These are phyloP conservation scores for Epinotia brunnichana DNA, from an alignment of 2,888 invertebrate species.

Conservation along the genomic window DNA sequence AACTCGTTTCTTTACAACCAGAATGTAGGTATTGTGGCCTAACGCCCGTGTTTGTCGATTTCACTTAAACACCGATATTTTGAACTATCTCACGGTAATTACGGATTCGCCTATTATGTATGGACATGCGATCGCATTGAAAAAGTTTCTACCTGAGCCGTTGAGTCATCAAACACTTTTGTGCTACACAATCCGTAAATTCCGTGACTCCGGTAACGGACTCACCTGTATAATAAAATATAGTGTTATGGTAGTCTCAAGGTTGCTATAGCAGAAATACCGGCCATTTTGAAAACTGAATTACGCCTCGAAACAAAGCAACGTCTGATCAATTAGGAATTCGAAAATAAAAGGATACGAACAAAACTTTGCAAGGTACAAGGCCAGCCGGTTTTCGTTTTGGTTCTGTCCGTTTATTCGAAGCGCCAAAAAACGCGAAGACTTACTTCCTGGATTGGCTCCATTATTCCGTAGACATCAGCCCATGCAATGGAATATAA, in stretches of 20 bases:
- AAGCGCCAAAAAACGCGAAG: constrained; percentile 47
- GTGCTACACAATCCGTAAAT: constrained; percentile 60
- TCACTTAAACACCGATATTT: constrained; percentile 41
- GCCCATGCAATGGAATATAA: background rate
- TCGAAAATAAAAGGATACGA: constrained; percentile 51
- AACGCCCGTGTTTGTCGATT: constrained; percentile 39
- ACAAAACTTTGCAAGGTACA: constrained; percentile 50
- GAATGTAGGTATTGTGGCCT: constrained; percentile 23
- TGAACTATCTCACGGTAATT: constrained; percentile 48
- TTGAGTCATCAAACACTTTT: constrained; percentile 62
- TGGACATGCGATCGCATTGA: constrained; percentile 47
- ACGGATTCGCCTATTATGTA: constrained; percentile 46
- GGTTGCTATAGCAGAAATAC: background rate
- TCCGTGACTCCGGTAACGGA: constrained; percentile 56
- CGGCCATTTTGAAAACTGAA: constrained; percentile 26
- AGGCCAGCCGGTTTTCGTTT: constrained; percentile 68
- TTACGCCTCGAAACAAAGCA: constrained; percentile 37
- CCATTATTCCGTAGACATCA: constrained; percentile 29
- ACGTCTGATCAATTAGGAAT: constrained; percentile 49
- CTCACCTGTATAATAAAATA: constrained; percentile 32
- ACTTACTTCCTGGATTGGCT: constrained; percentile 42
- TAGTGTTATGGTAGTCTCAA: constrained; percentile 2
- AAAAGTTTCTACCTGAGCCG: constrained; percentile 61
- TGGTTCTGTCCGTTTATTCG: constrained; percentile 48
- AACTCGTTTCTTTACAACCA: constrained; percentile 46